Base-by-base conservation (phyloP, 2,888 invertebrate genomes). In the Poecilobothrus nobilitatus region DNA sequence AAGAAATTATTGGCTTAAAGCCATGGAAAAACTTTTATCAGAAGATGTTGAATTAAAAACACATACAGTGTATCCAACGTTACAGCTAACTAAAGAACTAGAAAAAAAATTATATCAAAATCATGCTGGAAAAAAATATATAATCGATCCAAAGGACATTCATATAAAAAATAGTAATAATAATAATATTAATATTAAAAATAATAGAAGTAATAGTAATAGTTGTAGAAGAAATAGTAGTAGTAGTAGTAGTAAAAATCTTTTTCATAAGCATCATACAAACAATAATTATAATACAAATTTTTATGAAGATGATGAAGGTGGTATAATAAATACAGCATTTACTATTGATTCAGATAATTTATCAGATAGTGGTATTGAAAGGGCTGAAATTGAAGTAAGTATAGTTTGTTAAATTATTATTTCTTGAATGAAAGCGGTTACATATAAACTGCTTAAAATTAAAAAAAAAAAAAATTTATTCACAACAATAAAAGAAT, bases 341-440 rank as follows among this genome's bases (percentile, higher is more conserved):
- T 72, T 73, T 41, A 73, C 73, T 67, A 73, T 72, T 65, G 75
- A 75, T 66, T 68, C 73, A n/a, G 73, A 74, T 33, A 70, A 73
- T 68, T 67, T 73, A 67, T 71, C 71, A 34, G 73, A 72, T 73
- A 73, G 72, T 70, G 72, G 73, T 67, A 72, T 72, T 69, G 71
- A 73, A 63, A 71, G 71, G 63, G 69, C 70, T 68, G 77, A 79
- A 18, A 53, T 78, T 81, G 80, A 77, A 69, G 72, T 37, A 64
- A 27, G 64, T 20, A 65, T 4, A 27, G 2, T 27, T 63, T 15
- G 37, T 21, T 18, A 65, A 22, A 61, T 4, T 27, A 4, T 27
- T 27, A 27, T 27, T 27, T 27, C 27, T 27, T 27, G 27, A 27
- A 27, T 27, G 5, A n/a, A n/a, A n/a, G n/a, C n/a, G n/a, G n/a